These are phyloP conservation scores for Ptiloglossa arizonensis DNA, from an alignment of 1,140 invertebrate species.

Conservation along the genomic window DNA sequence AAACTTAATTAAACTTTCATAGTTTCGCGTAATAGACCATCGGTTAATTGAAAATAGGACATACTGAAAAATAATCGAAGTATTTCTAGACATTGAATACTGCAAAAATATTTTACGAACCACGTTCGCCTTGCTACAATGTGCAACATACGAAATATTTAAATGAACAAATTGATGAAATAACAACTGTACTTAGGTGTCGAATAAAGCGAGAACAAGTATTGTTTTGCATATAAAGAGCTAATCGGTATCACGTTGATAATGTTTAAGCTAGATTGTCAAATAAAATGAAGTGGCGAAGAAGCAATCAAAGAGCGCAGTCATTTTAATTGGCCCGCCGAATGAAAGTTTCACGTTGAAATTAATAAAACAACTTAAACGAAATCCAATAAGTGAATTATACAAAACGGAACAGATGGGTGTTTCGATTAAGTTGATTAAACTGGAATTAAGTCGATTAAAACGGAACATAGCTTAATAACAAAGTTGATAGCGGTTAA, in stretches of 20 bases:
- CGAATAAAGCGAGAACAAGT: too few species aligned
- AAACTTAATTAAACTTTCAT: too few species aligned
- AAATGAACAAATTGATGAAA: too few species aligned
- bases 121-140: too few species aligned
- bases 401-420: slow-evolving; percentile 29
- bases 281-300: slow-evolving; percentile 11
- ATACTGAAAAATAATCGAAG: too few species aligned
- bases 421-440: slow-evolving; percentile 41
- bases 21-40: too few species aligned
- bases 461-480: slow-evolving; percentile 20
- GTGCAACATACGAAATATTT: too few species aligned
- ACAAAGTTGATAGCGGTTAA: slow-evolving; percentile 35
- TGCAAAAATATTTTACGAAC: too few species aligned
- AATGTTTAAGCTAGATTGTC: background rate
- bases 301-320: background rate
- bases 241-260: background rate
- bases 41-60: too few species aligned
- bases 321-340: slow-evolving; percentile 28
- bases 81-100: too few species aligned
- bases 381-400: slow-evolving; percentile 41
- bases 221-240: background rate
- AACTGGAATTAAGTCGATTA: slow-evolving; percentile 47
- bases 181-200: too few species aligned
- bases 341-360: slow-evolving; percentile 13
- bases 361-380: slow-evolving; percentile 38